Evolutionary conservation across 1,140 invertebrate genomes (phyloP).

Genomic region (Stenopsyche tienmushanensis): DNA sequence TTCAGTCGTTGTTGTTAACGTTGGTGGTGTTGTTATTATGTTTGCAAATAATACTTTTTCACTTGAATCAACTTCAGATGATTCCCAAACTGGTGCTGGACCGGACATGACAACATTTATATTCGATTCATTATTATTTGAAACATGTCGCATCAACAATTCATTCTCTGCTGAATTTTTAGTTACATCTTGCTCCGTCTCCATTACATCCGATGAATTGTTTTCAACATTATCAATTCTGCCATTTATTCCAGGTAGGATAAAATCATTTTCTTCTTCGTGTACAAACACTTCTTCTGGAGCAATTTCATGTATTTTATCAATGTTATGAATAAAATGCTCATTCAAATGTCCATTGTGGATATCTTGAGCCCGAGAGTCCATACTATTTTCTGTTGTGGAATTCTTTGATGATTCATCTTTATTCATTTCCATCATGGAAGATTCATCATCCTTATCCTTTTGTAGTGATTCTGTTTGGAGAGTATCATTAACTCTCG

Average conservation of each 20-base stretch:
- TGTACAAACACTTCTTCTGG: conserved; percentile 31
- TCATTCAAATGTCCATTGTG: no score
- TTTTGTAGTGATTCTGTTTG: background rate
- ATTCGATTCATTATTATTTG: conserved; percentile 24
- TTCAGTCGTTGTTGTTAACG: background rate
- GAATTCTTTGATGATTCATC: conserved; percentile 21
- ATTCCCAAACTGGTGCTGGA: conserved; percentile 52
- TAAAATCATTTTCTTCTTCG: conserved; percentile 28
- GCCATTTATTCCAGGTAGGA: background rate
- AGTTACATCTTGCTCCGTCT: background rate
- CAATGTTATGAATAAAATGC: no score
- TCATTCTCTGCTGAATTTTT: background rate
- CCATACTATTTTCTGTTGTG: background rate
- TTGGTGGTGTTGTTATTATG: conserved; percentile 6
- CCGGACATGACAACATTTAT: conserved; percentile 28
- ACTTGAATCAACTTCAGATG: conserved; percentile 43
- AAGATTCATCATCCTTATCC: background rate
- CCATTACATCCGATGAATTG: conserved; percentile 7
- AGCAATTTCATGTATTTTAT: conserved; percentile 16
- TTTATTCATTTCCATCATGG: background rate
- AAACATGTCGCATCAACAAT: background rate
- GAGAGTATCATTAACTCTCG: background rate
- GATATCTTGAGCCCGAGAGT: no score
- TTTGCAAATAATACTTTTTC: no score
- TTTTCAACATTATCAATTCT: background rate